phyloP scores from a whole-genome alignment of 2,888 invertebrate species.

The Dryobotodes eremita region DNA sequence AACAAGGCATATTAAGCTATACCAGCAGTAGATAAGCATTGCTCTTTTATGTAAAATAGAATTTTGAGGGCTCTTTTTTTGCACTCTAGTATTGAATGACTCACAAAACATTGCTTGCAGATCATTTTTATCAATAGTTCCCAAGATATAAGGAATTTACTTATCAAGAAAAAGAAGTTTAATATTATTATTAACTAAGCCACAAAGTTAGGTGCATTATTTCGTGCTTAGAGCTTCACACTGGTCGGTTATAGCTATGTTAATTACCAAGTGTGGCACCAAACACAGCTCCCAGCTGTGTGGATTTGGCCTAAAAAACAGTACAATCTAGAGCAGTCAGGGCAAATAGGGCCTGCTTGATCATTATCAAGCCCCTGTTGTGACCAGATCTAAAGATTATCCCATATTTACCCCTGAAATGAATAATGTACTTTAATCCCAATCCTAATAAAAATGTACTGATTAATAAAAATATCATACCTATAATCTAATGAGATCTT shows the following conservation, averaged over 20 bases:
- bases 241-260: too few relatives aligned
- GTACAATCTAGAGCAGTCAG: not conserved
- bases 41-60: not conserved
- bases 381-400: not conserved
- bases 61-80: not conserved
- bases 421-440: not conserved
- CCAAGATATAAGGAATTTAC: not conserved
- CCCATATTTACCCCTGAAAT: not conserved
- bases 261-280: not conserved
- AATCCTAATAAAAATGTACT: not conserved
- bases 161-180: not conserved
- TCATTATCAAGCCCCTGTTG: not conserved
- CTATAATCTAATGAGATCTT: too few relatives aligned
- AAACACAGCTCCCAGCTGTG: not conserved
- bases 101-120: not conserved
- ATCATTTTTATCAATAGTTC: constrained; percentile 1
- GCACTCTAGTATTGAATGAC: not conserved
- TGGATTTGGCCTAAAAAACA: not conserved
- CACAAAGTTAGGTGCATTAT: not conserved
- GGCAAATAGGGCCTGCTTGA: not conserved
- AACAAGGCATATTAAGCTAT: not conserved
- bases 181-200: not conserved
- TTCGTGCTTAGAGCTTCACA: not conserved
- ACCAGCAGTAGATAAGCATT: not conserved
- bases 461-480: too few relatives aligned